Evolutionary conservation across 2,797 vertebrate genomes (phyloP).

Genomic region (Brachymystax lenok): DNA sequence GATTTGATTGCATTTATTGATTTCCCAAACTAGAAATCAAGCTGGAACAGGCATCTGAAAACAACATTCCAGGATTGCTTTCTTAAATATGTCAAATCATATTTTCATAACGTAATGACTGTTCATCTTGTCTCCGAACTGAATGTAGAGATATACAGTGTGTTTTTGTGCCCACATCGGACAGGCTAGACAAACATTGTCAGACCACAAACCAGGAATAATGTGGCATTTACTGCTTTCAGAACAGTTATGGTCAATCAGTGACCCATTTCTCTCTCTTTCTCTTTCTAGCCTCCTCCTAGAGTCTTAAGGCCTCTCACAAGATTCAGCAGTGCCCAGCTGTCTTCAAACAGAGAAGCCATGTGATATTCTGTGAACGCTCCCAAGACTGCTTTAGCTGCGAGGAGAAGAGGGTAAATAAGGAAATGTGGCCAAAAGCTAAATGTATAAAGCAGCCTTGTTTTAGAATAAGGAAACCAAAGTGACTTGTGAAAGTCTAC

Average conservation of each 20-base stretch:
- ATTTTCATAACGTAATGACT: neutral
- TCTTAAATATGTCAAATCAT: slow-evolving; percentile 3
- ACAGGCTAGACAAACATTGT: neutral
- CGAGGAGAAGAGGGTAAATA: slow-evolving; percentile 53
- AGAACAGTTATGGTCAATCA: neutral
- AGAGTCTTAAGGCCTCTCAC: slow-evolving; percentile 90
- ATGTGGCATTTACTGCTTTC: neutral
- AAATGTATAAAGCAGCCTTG: slow-evolving; percentile 76
- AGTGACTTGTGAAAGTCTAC: slow-evolving; percentile 64
- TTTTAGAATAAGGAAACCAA: slow-evolving; percentile 79
- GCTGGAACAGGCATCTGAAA: neutral
- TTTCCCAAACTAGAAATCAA: slow-evolving; percentile 2
- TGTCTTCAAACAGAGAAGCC: slow-evolving; percentile 89
- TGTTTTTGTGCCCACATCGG: neutral
- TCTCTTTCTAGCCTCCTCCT: slow-evolving; percentile 87
- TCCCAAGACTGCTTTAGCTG: slow-evolving; percentile 86
- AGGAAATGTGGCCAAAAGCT: slow-evolving; percentile 73
- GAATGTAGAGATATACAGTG: no score
- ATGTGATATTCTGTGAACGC: slow-evolving; percentile 83
- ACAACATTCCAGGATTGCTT: neutral
- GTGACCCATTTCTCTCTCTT: neutral
- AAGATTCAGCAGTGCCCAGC: slow-evolving; percentile 90
- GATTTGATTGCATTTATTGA: neutral
- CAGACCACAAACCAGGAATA: neutral
- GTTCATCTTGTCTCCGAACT: no score